These are phyloP conservation scores for Drosophila micromelanica DNA, from an alignment of 1,140 invertebrate genomes.

Conservation along the genomic window DNA sequence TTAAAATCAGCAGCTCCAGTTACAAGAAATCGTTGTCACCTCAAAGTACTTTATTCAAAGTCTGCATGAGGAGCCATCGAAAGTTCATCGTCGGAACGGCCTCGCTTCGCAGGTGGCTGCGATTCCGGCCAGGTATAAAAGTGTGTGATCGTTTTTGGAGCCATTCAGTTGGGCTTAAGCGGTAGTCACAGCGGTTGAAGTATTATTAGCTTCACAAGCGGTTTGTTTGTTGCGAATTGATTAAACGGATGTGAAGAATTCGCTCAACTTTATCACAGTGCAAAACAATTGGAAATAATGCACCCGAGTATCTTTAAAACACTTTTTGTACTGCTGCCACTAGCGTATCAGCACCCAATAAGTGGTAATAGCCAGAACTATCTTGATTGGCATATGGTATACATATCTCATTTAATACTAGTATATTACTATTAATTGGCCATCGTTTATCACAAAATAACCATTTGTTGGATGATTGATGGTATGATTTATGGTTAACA, in stretches of 20 bases:
- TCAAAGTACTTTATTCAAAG: too few relatives aligned
- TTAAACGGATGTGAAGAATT: too few relatives aligned
- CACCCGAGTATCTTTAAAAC: constrained; percentile 53
- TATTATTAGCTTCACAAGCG: neutral
- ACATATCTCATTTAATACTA: neutral
- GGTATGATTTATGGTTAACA: too few relatives aligned
- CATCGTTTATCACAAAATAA: neutral
- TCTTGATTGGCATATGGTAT: neutral
- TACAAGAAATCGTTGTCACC: neutral
- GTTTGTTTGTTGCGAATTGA: neutral
- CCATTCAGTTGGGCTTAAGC: constrained; percentile 55
- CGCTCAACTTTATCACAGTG: neutral
- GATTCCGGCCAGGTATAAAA: constrained; percentile 53
- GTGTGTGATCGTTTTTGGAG: constrained; percentile 35
- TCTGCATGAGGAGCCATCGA: too few relatives aligned
- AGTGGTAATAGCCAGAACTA: constrained; percentile 49
- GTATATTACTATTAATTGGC: too few relatives aligned
- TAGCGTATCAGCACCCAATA: constrained; percentile 52
- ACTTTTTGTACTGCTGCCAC: constrained; percentile 61
- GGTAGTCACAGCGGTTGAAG: constrained; percentile 27
- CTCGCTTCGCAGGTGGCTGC: neutral
- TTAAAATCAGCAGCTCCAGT: too few relatives aligned
- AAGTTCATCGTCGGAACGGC: neutral
- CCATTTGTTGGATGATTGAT: neutral
- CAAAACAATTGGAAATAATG: constrained; percentile 40